Evolutionary conservation across 2,113 vertebrate genomes (phyloP), one percentile per base, ranked within the genome.

Genomic region (Tachysurus vachellii): DNA sequence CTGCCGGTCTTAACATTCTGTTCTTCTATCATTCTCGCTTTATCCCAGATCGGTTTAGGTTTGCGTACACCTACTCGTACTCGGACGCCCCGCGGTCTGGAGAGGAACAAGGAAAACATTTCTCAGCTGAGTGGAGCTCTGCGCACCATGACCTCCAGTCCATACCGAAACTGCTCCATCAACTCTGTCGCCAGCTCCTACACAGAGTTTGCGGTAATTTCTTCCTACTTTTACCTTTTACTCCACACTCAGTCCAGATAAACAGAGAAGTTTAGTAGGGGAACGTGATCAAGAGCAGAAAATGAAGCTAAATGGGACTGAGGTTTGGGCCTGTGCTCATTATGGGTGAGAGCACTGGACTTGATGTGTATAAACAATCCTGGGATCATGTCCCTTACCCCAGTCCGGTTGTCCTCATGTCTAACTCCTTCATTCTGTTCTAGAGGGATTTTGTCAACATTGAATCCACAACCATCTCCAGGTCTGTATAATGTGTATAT

Each of bases 151-250:
- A 93, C 95, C 90, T 93, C 94, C 92, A 95, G 94, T 91, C 94
- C 94, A 92, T 96, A 96, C 94, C 95, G 91, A 93, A 97, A 95
- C 95, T 91, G 95, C 94, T 97, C 96, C 95, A 83, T 97, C 94
- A 97, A 95, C 89, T 95, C 96, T 93, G 91, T 97, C 92, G 96
- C 97, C 93, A 96, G 95, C 95, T 97, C 96, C 95, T 99, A 99
- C 96, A 96, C 96, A 31, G 96, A 98, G 91, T 99, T 99, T 96
- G 95, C 95, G 97, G 98, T 99, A 98, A 98, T 96, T 94, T 44
- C 8, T 87, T 26, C 2, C 0, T 59, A 19, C 17, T 19, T 80
- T 56, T 31, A 57, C 31, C 14, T 3, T 81, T 3, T 81, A 28
- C 91, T 82, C 84, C 90, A 91, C 92, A 89, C 92, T 71, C 93